phyloP scores from a whole-genome alignment of 2,888 invertebrate species.

The Cepaea hortensis region DNA sequence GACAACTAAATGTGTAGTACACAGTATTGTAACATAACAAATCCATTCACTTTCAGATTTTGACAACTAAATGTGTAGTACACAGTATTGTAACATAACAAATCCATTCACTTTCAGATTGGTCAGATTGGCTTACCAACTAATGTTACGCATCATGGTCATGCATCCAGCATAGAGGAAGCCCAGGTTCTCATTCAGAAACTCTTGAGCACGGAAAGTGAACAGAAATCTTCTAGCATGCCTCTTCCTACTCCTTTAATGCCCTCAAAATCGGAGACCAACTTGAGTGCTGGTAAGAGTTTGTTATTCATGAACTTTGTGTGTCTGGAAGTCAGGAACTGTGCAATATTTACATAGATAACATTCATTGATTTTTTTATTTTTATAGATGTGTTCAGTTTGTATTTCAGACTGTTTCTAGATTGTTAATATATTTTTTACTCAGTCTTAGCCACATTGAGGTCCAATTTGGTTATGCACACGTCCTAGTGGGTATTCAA shows the following conservation, averaged over 20 bases:
- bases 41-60: constrained; percentile 49
- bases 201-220: constrained; percentile 59
- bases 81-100: no score
- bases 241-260: constrained; percentile 41
- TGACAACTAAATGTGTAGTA: no score
- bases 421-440: no score
- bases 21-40: no score
- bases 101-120: constrained; percentile 54
- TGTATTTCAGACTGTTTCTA: no score
- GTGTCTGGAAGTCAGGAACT: not conserved
- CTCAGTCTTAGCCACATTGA: no score
- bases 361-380: no score
- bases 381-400: no score
- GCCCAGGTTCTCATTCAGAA: constrained; percentile 72
- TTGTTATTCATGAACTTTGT: not conserved
- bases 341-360: no score
- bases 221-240: constrained; percentile 56
- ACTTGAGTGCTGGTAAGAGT: constrained; percentile 41
- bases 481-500: no score
- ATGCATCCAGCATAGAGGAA: constrained; percentile 71
- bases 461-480: no score
- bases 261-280: constrained; percentile 49
- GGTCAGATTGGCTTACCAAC: constrained; percentile 71
- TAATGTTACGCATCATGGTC: constrained; percentile 72
- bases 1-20: no score